Conservation (phyloP, 37 sponge, comb jelly and placozoan genomes). For the Chondrosia reniformis region DNA sequence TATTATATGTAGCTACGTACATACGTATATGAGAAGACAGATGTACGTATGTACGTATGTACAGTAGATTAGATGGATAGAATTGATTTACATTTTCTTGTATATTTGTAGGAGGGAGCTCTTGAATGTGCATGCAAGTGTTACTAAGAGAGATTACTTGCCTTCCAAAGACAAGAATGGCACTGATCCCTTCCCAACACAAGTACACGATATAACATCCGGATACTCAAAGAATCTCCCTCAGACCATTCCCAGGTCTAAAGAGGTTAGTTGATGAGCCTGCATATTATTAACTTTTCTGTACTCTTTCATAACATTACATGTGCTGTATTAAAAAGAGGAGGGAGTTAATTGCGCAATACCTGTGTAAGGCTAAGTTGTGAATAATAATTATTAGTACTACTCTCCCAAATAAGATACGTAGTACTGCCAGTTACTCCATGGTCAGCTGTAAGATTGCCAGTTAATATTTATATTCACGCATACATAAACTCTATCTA, state of each 20-base stretch:
- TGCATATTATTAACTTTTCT: too few species aligned
- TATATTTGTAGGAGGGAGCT: slow-evolving; percentile 40
- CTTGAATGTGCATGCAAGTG: slow-evolving; percentile 35
- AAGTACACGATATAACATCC: slow-evolving; percentile 8
- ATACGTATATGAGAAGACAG: background rate
- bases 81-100: background rate
- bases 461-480: too few species aligned
- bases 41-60: background rate
- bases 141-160: slow-evolving; percentile 42
- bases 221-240: slow-evolving; percentile 53
- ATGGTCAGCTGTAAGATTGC: too few species aligned
- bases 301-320: too few species aligned
- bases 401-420: too few species aligned
- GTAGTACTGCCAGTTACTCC: too few species aligned
- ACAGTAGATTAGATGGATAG: too few species aligned
- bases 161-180: slow-evolving; percentile 18
- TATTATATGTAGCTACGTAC: background rate
- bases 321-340: too few species aligned
- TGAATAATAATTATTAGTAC: too few species aligned
- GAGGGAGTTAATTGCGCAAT: too few species aligned
- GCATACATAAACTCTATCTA: too few species aligned
- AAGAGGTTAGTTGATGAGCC: slow-evolving; percentile 4
- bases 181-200: slow-evolving; percentile 41
- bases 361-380: too few species aligned
- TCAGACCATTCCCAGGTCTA: slow-evolving; percentile 33